phyloP scores from a whole-genome alignment of 2,113 vertebrate genomes.

The Chloebia gouldiae region DNA sequence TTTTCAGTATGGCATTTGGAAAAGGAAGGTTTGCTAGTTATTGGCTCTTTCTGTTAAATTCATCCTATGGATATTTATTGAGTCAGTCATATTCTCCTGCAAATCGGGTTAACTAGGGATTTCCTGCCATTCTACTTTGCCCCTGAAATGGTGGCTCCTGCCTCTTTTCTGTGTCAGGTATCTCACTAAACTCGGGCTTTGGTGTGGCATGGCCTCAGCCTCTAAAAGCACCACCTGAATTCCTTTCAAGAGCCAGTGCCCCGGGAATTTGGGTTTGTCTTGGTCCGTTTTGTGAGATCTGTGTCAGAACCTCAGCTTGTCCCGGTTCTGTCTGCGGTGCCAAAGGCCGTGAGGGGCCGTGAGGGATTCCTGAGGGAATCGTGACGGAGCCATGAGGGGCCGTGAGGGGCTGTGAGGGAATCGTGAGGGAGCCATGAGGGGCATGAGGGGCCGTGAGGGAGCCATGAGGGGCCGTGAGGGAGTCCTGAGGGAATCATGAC shows the following conservation, averaged over 20 bases:
- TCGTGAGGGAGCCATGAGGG: too few species aligned
- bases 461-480: background rate
- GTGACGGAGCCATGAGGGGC: too few species aligned
- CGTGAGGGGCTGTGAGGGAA: background rate
- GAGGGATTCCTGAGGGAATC: background rate
- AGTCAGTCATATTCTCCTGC: background rate
- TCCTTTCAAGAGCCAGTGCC: background rate
- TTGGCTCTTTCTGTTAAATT: background rate
- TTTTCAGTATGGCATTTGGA: background rate
- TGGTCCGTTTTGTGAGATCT: background rate
- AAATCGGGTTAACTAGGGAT: background rate
- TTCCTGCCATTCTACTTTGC: background rate
- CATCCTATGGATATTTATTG: background rate
- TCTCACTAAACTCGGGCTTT: background rate
- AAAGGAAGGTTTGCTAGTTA: background rate
- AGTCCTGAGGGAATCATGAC: too few species aligned
- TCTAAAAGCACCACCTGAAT: background rate
- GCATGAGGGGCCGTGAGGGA: background rate
- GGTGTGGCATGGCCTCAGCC: rapidly evolving
- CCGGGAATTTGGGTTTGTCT: background rate
- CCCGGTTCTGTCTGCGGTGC: background rate
- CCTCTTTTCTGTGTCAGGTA: background rate
- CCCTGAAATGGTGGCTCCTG: background rate
- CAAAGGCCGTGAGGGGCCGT: background rate
- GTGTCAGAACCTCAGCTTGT: background rate